Base-by-base conservation (phyloP, 2,888 invertebrate genomes). In the Standfussiana lucernea region DNA sequence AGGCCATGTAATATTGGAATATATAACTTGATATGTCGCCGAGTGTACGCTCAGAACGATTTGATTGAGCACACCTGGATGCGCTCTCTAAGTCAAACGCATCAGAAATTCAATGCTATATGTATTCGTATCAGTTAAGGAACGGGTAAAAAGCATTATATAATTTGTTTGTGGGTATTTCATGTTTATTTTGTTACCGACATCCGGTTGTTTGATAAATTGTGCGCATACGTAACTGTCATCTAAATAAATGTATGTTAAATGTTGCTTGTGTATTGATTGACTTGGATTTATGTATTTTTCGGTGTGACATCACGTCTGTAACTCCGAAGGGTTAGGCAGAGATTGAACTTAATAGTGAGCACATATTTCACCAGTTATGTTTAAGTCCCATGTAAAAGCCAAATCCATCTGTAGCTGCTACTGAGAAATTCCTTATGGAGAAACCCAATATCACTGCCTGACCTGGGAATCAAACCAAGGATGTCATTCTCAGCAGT, bases 51-150 rank as follows among this genome's bases (percentile, higher is more conserved):
- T 76, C 64, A 47, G 53, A 74, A 70, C 37, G 67, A 59, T 78
- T 77, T 77, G 65, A 75, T 86, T 77, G 67, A 81, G 84, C 77
- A 92, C 94, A 95, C 93, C 94, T 95, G 95, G 94, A 89, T 89
- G 86, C 78, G 86, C 90, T 94, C 93, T 94, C 90, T 93, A 95
- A 95, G 93, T 94, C 93, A 94, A 95, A 95, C 93, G 81, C 81
- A 75, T 80, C 64, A 75, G 78, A 77, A 82, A 89, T 91, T 88
- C 86, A 89, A 86, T 88, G 85, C 45, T 82, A 64, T 73, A 84
- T 90, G 92, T 91, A 92, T 91, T 91, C 90, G 90, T 93, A 93
- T 92, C 76, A 79, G 87, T 90, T 89, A 90, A 89, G 83, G 86
- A 90, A 89, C 90, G 89, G 89, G 88, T 88, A 86, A 86, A 84